A percentile compares a stretch with the other conserved stretches of the same genome.
Evolutionary conservation across 92 coral and sea anemone genomes (phyloP).

Genomic region (Porites divaricata): DNA sequence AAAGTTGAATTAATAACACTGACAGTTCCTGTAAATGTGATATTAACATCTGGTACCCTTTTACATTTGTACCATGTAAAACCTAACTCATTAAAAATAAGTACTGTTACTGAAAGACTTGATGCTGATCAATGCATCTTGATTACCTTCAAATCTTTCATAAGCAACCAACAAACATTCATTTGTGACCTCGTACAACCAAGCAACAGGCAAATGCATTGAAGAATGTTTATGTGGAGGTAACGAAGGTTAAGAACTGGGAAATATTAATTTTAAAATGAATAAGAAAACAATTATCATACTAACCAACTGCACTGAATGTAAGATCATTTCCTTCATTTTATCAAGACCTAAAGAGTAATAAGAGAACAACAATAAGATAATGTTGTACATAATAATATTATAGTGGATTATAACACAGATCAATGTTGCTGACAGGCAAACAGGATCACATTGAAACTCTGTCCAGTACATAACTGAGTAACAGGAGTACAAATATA

Average conservation of each 20-base stretch:
- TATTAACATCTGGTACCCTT: no score
- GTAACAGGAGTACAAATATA: no score
- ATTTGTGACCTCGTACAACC: no score
- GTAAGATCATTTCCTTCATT: conserved; percentile 78
- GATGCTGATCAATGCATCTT: neutral
- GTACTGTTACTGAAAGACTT: neutral
- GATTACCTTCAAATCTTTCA: neutral
- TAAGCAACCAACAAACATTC: no score
- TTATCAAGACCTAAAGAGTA: conserved; percentile 74
- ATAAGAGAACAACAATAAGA: neutral
- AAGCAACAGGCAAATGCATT: no score
- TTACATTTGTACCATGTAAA: neutral
- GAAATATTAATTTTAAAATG: neutral
- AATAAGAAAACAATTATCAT: neutral
- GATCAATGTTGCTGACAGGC: no score
- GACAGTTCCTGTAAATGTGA: neutral
- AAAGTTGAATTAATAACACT: neutral
- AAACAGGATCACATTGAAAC: no score
- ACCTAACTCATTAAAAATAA: neutral
- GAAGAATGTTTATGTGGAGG: no score
- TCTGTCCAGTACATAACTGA: no score
- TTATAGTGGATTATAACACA: no score
- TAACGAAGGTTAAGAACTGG: neutral
- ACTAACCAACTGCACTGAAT: conserved; percentile 86
- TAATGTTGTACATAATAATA: no score